phyloP scores from a whole-genome alignment of 2,113 vertebrate genomes.

The Petrocephalus microphthalmus region DNA sequence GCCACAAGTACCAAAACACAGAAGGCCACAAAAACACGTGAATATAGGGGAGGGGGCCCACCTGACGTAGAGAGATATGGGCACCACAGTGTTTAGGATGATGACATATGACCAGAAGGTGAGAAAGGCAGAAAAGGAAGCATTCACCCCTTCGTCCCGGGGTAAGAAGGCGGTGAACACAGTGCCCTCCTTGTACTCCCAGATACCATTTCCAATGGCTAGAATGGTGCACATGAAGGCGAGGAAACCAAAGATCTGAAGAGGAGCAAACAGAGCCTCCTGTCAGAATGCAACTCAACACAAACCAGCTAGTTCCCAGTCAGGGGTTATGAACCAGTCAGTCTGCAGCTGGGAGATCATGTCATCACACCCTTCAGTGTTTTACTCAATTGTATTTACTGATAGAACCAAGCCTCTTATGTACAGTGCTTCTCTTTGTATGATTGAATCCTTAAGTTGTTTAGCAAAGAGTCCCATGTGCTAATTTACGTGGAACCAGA shows the following conservation, averaged over 20 bases:
- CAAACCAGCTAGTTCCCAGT: neutral
- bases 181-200: constrained; percentile 72
- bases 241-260: constrained; percentile 83
- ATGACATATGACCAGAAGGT: constrained; percentile 95
- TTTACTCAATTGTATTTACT: neutral
- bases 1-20: neutral
- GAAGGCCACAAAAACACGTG: neutral
- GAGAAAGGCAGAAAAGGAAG: constrained; percentile 65
- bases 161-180: constrained; percentile 76
- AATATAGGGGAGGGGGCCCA: constrained; percentile 11
- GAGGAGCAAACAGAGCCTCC: neutral
- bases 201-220: constrained; percentile 77
- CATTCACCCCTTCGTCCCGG: constrained; percentile 53
- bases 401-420: neutral
- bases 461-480: neutral
- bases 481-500: neutral
- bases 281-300: neutral
- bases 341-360: neutral
- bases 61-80: constrained; percentile 97
- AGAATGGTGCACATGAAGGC: constrained; percentile 72
- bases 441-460: neutral
- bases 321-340: neutral
- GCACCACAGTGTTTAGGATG: constrained; percentile 90
- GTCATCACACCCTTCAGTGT: neutral
- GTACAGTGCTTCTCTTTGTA: neutral